phyloP scores from a whole-genome alignment of 2,888 invertebrate genomes.

The Hecatera dysodea region DNA sequence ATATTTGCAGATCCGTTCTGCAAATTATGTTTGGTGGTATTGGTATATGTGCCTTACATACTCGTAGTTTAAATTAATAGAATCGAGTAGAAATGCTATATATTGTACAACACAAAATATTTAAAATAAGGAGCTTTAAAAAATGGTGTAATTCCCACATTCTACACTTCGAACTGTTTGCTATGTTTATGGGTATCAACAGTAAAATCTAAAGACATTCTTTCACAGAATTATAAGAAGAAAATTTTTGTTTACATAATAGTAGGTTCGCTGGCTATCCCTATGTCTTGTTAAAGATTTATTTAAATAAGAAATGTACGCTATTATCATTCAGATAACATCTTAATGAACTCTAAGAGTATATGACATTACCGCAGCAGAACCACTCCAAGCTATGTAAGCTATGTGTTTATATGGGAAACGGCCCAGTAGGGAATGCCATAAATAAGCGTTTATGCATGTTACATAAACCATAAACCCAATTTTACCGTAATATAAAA shows the following conservation, averaged over 20 bases:
- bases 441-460: constrained; percentile 21
- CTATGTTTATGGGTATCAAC: not conserved
- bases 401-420: too few species aligned
- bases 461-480: constrained; percentile 40
- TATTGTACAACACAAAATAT: too few species aligned
- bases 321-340: constrained; percentile 13
- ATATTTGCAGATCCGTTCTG: not conserved
- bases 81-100: too few species aligned
- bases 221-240: not conserved
- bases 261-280: not conserved
- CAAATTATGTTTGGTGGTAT: not conserved
- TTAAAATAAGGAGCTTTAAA: too few species aligned
- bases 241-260: not conserved
- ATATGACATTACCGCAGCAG: constrained; percentile 6
- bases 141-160: too few species aligned
- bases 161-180: too few species aligned
- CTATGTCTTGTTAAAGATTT: not conserved
- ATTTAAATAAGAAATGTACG: not conserved
- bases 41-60: not conserved
- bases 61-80: too few species aligned
- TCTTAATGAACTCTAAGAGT: constrained; percentile 13
- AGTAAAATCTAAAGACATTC: not conserved
- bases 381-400: constrained; percentile 23
- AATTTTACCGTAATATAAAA: constrained; percentile 31
- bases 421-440: constrained; percentile 27